Percentiles rank a stretch among this genome's conserved stretches.
These are phyloP conservation scores for Chelonoidis abingdonii DNA, from an alignment of 2,113 vertebrate genomes.

Conservation along the genomic window DNA sequence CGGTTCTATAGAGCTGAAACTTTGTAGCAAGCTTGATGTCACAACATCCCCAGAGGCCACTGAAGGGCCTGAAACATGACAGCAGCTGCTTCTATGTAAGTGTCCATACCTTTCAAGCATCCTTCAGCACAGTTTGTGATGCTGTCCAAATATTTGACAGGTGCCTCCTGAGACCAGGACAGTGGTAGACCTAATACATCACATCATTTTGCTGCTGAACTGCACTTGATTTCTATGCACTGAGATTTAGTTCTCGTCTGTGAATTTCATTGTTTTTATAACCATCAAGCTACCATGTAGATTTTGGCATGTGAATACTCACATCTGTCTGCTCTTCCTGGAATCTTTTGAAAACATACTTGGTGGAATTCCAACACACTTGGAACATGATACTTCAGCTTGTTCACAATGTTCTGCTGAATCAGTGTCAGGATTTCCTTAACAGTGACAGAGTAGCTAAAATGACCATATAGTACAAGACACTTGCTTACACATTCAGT, in stretches of 20 bases:
- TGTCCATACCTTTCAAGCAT: background rate
- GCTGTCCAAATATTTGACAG: background rate
- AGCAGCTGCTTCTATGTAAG: background rate
- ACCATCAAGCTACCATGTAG: background rate
- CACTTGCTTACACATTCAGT: background rate
- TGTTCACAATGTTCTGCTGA: conserved; percentile 31
- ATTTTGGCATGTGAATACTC: background rate
- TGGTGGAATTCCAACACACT: conserved; percentile 21
- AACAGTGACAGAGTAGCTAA: background rate
- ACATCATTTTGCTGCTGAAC: background rate
- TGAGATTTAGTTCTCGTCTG: background rate
- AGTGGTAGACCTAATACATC: background rate
- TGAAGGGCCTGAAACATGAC: background rate
- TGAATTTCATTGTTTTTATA: background rate
- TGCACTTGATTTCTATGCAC: background rate
- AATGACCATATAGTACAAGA: background rate
- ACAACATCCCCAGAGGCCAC: background rate
- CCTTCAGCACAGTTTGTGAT: background rate
- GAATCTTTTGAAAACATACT: conserved; percentile 22
- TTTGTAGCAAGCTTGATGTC: background rate
- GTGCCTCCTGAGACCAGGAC: background rate
- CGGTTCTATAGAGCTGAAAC: background rate
- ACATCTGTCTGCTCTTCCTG: conserved; percentile 41
- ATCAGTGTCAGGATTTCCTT: conserved; percentile 10
- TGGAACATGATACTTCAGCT: background rate